Percentiles rank a stretch among this genome's conserved stretches.
Evolutionary conservation across 2,888 invertebrate species (phyloP).

Genomic region (Idaea aversata): DNA sequence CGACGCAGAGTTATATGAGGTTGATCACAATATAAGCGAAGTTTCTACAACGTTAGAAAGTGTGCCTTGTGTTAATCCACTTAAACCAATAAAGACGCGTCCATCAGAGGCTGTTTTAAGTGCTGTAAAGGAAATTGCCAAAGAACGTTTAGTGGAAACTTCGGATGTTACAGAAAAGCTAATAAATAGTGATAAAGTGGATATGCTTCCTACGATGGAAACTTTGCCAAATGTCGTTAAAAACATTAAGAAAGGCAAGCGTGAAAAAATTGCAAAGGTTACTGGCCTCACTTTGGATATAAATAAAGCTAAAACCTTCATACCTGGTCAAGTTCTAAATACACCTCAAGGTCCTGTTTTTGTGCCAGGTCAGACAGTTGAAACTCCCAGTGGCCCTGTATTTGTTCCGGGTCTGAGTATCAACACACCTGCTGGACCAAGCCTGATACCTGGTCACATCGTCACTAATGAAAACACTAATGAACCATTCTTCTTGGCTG

Average conservation of each 20-base stretch:
- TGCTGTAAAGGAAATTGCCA: slow-evolving; percentile 77
- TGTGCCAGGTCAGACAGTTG: slow-evolving; percentile 87
- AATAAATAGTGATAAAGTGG: slow-evolving; percentile 72
- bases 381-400: slow-evolving; percentile 83
- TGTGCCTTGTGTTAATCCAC: slow-evolving; percentile 82
- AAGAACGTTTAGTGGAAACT: slow-evolving; percentile 80
- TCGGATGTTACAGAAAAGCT: slow-evolving; percentile 82
- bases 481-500: slow-evolving; percentile 84
- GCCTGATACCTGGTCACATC: slow-evolving; percentile 87
- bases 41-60: slow-evolving; percentile 79
- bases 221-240: slow-evolving; percentile 83
- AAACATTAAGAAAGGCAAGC: slow-evolving; percentile 80
- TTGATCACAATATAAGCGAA: slow-evolving; percentile 74
- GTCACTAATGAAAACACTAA: slow-evolving; percentile 80
- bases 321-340: slow-evolving; percentile 86
- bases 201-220: slow-evolving; percentile 81
- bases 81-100: slow-evolving; percentile 77
- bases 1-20: slow-evolving; percentile 74
- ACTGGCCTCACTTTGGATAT: slow-evolving; percentile 83
- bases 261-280: slow-evolving; percentile 81
- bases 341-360: slow-evolving; percentile 86
- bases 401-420: slow-evolving; percentile 88
- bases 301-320: slow-evolving; percentile 84
- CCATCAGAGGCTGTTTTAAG: slow-evolving; percentile 68
- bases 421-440: slow-evolving; percentile 83